Percentiles rank a stretch among this genome's conserved stretches.
Evolutionary conservation across 1,140 invertebrate species (phyloP).

Genomic region (Lethrus apterus): DNA sequence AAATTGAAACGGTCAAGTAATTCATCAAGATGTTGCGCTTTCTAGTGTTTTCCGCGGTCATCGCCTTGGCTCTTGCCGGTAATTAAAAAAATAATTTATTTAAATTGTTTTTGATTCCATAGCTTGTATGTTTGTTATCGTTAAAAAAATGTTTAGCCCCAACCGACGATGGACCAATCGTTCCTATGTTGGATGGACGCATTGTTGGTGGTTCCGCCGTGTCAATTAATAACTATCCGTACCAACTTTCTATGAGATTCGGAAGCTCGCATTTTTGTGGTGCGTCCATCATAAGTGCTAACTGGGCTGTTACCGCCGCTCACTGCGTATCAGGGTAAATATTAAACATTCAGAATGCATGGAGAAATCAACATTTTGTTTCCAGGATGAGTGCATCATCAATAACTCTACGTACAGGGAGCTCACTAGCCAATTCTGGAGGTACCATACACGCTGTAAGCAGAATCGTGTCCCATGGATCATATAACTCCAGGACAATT

Average conservation of each 20-base stretch:
- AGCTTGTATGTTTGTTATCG: too few relatives aligned
- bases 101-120: too few relatives aligned
- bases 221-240: slow-evolving; percentile 39
- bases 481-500: not conserved
- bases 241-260: slow-evolving; percentile 42
- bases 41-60: too few relatives aligned
- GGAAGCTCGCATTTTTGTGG: slow-evolving; percentile 49
- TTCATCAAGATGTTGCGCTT: too few relatives aligned
- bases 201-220: slow-evolving; percentile 44
- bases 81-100: too few relatives aligned
- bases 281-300: slow-evolving; percentile 48
- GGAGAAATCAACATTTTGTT: not conserved
- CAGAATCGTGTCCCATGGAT: not conserved
- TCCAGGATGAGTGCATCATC: not conserved
- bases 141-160: too few relatives aligned
- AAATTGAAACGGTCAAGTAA: too few relatives aligned
- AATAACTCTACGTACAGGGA: not conserved
- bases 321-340: slow-evolving; percentile 39
- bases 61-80: too few relatives aligned
- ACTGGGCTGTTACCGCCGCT: slow-evolving; percentile 45
- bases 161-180: slow-evolving; percentile 17
- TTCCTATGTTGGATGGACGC: slow-evolving; percentile 19
- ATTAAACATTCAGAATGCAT: too few relatives aligned
- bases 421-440: not conserved
- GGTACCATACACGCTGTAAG: not conserved